phyloP scores from a whole-genome alignment of 1,140 invertebrate species.

The Trichonephila clavipes region DNA sequence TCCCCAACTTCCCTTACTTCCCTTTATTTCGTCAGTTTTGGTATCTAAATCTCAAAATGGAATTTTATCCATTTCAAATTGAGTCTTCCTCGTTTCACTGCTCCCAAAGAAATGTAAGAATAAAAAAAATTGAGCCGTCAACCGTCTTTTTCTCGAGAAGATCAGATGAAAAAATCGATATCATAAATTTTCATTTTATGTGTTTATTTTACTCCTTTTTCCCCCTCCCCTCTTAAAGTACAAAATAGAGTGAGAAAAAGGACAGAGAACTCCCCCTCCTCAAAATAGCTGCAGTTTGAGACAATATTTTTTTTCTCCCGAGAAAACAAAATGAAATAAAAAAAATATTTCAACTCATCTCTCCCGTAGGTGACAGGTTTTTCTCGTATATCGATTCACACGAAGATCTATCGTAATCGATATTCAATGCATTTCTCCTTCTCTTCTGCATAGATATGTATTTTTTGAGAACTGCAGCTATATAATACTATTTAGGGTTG shows the following conservation, averaged over 20 bases:
- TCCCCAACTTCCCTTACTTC: not conserved
- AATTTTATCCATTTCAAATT: conserved; percentile 1
- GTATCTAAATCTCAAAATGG: not conserved
- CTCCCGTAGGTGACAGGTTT: not conserved
- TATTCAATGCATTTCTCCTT: not conserved
- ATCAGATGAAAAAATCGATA: conserved; percentile 2
- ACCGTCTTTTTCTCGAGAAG: not conserved
- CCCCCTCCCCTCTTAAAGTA: not conserved
- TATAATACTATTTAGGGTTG: not conserved
- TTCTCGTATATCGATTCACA: not conserved
- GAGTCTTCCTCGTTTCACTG: not conserved
- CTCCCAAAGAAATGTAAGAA: not conserved
- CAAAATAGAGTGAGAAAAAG: not conserved
- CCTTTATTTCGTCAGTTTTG: not conserved
- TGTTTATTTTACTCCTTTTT: not conserved
- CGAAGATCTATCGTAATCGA: conserved; percentile 4
- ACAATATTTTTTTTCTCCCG: not conserved
- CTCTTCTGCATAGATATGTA: not conserved
- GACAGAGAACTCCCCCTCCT: not conserved
- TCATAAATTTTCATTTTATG: conserved; percentile 31
- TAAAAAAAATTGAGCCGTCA: not conserved
- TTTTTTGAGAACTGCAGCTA: not conserved
- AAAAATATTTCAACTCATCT: not conserved
- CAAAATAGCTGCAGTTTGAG: not conserved
- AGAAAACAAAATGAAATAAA: not conserved